A percentile compares a stretch with the other conserved stretches of the same genome.
phyloP scores from a whole-genome alignment of 2,113 vertebrate genomes.

The Benitochromis conjunctus region DNA sequence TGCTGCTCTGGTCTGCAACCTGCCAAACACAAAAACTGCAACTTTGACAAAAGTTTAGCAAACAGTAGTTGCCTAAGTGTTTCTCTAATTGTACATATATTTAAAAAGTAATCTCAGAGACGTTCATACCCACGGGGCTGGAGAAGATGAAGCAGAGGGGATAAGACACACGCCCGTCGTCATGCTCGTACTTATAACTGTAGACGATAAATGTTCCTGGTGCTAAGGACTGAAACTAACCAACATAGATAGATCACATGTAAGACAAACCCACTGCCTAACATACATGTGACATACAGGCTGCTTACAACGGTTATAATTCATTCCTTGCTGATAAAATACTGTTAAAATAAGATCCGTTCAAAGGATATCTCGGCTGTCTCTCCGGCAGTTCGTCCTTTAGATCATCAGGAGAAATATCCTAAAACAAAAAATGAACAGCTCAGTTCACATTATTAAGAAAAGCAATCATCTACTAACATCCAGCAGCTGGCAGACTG shows the following conservation, averaged over 20 bases:
- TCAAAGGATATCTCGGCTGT: conserved; percentile 80
- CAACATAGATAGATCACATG: background rate
- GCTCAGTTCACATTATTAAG: background rate
- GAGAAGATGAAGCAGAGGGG: conserved; percentile 98
- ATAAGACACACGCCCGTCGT: conserved; percentile 94
- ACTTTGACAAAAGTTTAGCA: background rate
- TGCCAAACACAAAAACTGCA: conserved; percentile 29
- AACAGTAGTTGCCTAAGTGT: fast-evolving
- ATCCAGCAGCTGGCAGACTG: background rate
- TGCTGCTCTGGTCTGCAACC: conserved; percentile 94
- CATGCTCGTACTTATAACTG: conserved; percentile 94
- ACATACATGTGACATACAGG: background rate
- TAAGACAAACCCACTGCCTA: background rate
- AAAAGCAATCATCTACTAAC: background rate
- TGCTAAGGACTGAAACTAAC: conserved; percentile 80
- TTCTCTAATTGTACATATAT: background rate
- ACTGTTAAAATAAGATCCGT: background rate
- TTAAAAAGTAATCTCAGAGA: fast-evolving
- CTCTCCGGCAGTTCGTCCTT: conserved; percentile 76
- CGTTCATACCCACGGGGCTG: conserved; percentile 88
- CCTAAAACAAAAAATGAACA: conserved; percentile 43
- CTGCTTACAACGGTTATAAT: background rate
- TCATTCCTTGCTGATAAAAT: background rate
- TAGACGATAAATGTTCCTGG: conserved; percentile 90
- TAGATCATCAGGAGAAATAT: conserved; percentile 76